Evolutionary conservation across 2,888 invertebrate species (phyloP).

Genomic region (Tigriopus californicus): DNA sequence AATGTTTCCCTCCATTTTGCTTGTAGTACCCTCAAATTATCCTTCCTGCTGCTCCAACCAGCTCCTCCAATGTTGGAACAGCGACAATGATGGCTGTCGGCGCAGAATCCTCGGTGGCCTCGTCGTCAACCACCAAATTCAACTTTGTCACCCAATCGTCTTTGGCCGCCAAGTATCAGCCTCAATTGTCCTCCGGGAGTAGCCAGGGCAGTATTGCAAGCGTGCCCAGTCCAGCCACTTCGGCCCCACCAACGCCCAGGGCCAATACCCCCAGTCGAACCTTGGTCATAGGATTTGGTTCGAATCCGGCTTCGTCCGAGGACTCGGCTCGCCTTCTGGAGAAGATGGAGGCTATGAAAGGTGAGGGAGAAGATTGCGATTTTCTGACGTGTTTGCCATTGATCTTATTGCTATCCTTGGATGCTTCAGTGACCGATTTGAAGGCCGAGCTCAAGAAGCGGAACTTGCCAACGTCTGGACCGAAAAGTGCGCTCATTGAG

Average conservation of each 20-base stretch:
- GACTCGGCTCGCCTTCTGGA: conserved; percentile 30
- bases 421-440: conserved; percentile 52
- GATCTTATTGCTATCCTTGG: neutral
- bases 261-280: neutral
- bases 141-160: conserved; percentile 10
- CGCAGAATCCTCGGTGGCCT: conserved; percentile 17
- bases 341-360: conserved; percentile 35
- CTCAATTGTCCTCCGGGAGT: too few relatives aligned
- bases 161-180: too few relatives aligned
- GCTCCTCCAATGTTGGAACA: conserved; percentile 22
- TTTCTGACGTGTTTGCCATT: neutral
- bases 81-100: conserved; percentile 17
- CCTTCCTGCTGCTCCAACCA: conserved; percentile 45
- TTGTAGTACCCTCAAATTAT: conserved; percentile 53
- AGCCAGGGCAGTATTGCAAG: too few relatives aligned
- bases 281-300: neutral
- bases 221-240: too few relatives aligned
- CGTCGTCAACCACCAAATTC: conserved; percentile 19
- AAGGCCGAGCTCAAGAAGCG: conserved; percentile 83
- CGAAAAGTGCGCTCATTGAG: conserved; percentile 85
- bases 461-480: conserved; percentile 82
- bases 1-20: conserved; percentile 11
- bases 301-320: neutral
- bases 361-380: neutral
- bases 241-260: neutral